Evolutionary conservation across 2,888 invertebrate genomes (phyloP).

Genomic region (Magallana nippona): DNA sequence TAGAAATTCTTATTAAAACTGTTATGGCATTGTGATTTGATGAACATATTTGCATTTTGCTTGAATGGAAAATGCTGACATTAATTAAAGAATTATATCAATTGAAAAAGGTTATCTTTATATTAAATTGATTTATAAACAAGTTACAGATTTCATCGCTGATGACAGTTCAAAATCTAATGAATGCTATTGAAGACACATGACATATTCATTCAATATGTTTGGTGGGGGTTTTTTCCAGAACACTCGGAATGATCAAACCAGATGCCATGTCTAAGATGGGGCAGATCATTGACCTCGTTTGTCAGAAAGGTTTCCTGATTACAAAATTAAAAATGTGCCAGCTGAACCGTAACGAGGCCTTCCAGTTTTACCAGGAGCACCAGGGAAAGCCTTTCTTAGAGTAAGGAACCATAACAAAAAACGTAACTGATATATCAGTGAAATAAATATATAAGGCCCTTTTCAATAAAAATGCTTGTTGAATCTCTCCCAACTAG

Average conservation of each 20-base stretch:
- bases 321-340: conserved; percentile 88
- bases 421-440: neutral
- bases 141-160: too few relatives aligned
- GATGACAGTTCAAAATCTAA: neutral
- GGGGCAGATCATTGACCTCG: conserved; percentile 87
- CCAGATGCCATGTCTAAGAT: conserved; percentile 86
- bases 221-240: conserved; percentile 60
- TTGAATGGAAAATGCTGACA: too few relatives aligned
- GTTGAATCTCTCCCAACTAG: too few relatives aligned
- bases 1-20: too few relatives aligned
- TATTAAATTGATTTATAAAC: too few relatives aligned
- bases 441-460: too few relatives aligned
- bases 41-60: too few relatives aligned
- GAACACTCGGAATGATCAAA: conserved; percentile 89
- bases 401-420: conserved; percentile 66
- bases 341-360: conserved; percentile 84
- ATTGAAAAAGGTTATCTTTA: too few relatives aligned
- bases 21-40: too few relatives aligned
- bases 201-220: neutral
- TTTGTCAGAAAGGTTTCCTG: conserved; percentile 83
- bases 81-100: too few relatives aligned
- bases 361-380: conserved; percentile 83
- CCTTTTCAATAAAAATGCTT: too few relatives aligned
- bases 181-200: too few relatives aligned
- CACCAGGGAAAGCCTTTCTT: conserved; percentile 74